phyloP scores from a whole-genome alignment of 2,797 vertebrate species.

The Chloroceryle inda region DNA sequence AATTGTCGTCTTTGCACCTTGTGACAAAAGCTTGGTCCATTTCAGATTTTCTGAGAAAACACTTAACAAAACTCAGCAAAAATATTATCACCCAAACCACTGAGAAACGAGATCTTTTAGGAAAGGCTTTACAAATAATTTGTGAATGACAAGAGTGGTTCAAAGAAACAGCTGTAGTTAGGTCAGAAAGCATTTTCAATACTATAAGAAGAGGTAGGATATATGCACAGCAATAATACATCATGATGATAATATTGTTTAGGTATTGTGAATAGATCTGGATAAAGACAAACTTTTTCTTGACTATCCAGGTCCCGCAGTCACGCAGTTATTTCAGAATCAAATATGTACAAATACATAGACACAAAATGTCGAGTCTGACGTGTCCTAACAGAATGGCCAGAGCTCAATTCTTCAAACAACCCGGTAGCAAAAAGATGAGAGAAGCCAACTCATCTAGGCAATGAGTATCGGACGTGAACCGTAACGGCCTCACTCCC shows the following conservation, averaged over 20 bases:
- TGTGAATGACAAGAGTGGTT: fast-evolving
- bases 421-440: background rate
- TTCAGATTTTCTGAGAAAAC: background rate
- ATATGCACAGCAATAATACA: fast-evolving
- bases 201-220: background rate
- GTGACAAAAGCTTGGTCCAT: background rate
- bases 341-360: background rate
- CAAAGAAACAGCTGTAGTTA: background rate
- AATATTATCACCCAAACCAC: background rate
- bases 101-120: background rate
- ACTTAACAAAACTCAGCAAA: background rate
- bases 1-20: background rate
- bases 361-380: background rate
- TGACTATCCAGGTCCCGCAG: background rate
- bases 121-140: background rate
- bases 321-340: background rate
- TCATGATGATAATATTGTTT: fast-evolving
- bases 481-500: background rate
- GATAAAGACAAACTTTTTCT: background rate
- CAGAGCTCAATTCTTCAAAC: background rate
- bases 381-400: fast-evolving
- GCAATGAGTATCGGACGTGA: fast-evolving
- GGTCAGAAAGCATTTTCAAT: background rate
- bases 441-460: background rate
- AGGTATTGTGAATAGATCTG: background rate